These are phyloP conservation scores for Sebastes ruberrimus DNA, from an alignment of 2,797 vertebrate species.

Conservation along the genomic window DNA sequence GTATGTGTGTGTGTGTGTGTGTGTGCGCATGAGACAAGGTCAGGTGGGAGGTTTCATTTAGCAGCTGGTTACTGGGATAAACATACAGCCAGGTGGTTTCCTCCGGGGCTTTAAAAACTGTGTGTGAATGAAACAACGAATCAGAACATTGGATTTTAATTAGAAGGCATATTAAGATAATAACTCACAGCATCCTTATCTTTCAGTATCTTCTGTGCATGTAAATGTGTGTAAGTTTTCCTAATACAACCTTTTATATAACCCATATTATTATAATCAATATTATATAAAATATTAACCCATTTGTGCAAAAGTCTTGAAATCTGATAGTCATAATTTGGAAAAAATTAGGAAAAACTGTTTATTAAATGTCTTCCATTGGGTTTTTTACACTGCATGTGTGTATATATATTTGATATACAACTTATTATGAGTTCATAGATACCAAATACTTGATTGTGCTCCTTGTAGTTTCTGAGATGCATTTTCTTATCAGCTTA, in stretches of 20 bases:
- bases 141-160: background rate
- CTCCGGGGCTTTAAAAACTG: conserved; percentile 6
- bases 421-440: background rate
- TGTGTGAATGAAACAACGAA: conserved; percentile 22
- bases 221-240: background rate
- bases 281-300: background rate
- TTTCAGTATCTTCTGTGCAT: background rate
- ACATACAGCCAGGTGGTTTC: conserved; percentile 48
- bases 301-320: too few species aligned
- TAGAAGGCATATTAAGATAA: background rate
- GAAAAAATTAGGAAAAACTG: too few species aligned
- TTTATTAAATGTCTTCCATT: background rate
- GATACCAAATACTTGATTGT: background rate
- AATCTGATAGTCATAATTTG: too few species aligned
- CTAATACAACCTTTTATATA: background rate
- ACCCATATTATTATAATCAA: background rate
- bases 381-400: background rate
- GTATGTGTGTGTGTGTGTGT: background rate
- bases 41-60: conserved; percentile 36
- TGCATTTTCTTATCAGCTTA: background rate
- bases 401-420: background rate
- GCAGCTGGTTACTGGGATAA: conserved; percentile 53
- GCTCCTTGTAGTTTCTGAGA: background rate
- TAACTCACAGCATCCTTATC: background rate
- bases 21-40: background rate